A percentile compares a stretch with the other conserved stretches of the same genome.
These are phyloP conservation scores for Diogma glabrata DNA, from an alignment of 2,888 invertebrate genomes.

Conservation along the genomic window DNA sequence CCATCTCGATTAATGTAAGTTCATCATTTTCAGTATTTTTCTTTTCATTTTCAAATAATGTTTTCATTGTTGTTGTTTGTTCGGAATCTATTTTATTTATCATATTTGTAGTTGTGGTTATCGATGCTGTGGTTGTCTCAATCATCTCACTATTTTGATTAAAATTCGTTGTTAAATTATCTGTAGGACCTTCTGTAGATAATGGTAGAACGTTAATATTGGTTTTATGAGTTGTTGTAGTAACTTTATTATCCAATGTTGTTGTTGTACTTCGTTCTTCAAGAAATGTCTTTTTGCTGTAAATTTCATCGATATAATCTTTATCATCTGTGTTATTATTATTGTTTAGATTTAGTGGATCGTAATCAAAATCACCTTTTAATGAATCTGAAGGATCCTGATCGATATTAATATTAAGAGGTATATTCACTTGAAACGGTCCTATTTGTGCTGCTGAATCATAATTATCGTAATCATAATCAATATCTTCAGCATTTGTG, in stretches of 20 bases:
- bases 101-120: background rate
- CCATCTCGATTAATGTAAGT: background rate
- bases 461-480: slow-evolving; percentile 25
- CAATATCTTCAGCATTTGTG: slow-evolving; percentile 14
- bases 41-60: background rate
- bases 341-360: background rate
- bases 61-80: background rate
- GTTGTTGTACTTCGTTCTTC: background rate
- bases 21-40: slow-evolving; percentile 1
- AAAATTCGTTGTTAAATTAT: slow-evolving; percentile 5
- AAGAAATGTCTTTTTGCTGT: background rate
- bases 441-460: slow-evolving; percentile 19
- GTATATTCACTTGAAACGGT: slow-evolving; percentile 34
- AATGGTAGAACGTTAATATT: background rate
- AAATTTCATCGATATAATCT: too few relatives aligned
- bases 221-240: slow-evolving; percentile 3
- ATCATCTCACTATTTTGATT: too few relatives aligned
- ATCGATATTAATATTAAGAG: slow-evolving; percentile 19
- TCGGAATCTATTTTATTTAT: background rate
- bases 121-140: background rate
- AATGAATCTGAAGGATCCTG: background rate
- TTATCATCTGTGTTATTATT: background rate
- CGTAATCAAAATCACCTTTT: slow-evolving; percentile 7
- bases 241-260: slow-evolving; percentile 3
- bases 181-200: slow-evolving; percentile 3